A percentile compares a stretch with the other conserved stretches of the same genome.
Evolutionary conservation across 2,113 vertebrate species (phyloP).

Genomic region (Tamias sibiricus): DNA sequence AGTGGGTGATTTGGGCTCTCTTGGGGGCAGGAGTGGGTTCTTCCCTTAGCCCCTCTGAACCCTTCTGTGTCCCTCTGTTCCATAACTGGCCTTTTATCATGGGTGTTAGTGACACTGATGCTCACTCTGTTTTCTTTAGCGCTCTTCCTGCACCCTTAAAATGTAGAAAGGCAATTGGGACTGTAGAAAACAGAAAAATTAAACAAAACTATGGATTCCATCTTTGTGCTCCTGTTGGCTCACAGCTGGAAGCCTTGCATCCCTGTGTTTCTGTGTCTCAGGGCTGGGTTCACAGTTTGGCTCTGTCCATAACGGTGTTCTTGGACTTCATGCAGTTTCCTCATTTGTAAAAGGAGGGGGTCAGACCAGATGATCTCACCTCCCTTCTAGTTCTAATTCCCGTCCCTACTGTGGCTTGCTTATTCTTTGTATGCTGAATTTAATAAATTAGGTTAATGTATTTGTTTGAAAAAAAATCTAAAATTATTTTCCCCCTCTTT

Average conservation of each 20-base stretch:
- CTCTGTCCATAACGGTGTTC: background rate
- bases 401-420: too few relatives aligned
- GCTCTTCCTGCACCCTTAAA: background rate
- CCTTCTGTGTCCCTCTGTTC: background rate
- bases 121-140: background rate
- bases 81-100: background rate
- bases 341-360: background rate
- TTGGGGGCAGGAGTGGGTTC: background rate
- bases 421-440: slow-evolving; percentile 32
- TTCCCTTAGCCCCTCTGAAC: background rate
- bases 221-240: background rate
- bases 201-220: background rate
- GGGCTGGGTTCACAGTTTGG: background rate
- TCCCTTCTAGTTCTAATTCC: background rate
- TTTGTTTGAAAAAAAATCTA: background rate
- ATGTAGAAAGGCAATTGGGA: background rate
- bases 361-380: background rate
- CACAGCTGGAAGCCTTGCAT: background rate
- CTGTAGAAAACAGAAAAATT: background rate
- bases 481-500: background rate
- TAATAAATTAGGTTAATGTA: slow-evolving; percentile 59
- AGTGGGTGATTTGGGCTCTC: background rate
- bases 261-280: background rate
- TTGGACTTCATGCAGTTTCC: background rate
- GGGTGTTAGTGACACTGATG: background rate